These are phyloP conservation scores for Oophaga pumilio DNA, from an alignment of 2,113 vertebrate species.

Conservation along the genomic window DNA sequence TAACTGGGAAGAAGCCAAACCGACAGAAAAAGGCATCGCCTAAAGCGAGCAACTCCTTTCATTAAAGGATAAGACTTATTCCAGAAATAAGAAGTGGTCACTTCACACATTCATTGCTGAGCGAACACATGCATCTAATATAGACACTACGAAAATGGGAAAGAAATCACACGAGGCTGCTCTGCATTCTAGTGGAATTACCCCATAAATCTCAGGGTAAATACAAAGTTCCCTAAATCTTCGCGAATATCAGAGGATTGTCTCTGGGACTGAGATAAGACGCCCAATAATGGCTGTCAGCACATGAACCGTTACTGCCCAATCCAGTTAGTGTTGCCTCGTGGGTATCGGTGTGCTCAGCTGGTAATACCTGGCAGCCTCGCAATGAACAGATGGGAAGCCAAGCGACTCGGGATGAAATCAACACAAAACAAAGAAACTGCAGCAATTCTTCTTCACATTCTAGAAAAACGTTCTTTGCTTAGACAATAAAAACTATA, in stretches of 20 bases:
- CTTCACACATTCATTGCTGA: no score
- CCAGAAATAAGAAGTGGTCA: no score
- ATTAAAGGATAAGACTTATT: no score
- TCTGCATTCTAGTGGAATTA: background rate
- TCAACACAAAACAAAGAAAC: background rate
- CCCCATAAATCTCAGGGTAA: background rate
- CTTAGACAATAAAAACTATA: no score
- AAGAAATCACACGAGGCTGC: background rate
- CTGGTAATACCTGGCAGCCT: conserved; percentile 7
- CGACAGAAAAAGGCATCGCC: no score
- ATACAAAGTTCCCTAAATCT: background rate
- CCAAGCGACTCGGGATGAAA: background rate
- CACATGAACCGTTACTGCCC: background rate
- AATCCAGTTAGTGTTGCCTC: background rate
- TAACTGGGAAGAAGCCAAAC: no score
- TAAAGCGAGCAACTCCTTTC: no score
- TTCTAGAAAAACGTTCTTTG: background rate
- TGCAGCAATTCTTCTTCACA: background rate
- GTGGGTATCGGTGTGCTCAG: background rate
- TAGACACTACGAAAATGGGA: background rate
- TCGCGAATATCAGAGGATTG: background rate
- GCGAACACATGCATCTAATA: no score
- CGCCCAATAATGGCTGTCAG: background rate
- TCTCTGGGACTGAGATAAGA: no score
- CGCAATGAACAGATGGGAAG: conserved; percentile 24